Percentiles rank a stretch among this genome's conserved stretches.
These are phyloP conservation scores for Scomber japonicus DNA, from an alignment of 2,113 vertebrate genomes.

Conservation along the genomic window DNA sequence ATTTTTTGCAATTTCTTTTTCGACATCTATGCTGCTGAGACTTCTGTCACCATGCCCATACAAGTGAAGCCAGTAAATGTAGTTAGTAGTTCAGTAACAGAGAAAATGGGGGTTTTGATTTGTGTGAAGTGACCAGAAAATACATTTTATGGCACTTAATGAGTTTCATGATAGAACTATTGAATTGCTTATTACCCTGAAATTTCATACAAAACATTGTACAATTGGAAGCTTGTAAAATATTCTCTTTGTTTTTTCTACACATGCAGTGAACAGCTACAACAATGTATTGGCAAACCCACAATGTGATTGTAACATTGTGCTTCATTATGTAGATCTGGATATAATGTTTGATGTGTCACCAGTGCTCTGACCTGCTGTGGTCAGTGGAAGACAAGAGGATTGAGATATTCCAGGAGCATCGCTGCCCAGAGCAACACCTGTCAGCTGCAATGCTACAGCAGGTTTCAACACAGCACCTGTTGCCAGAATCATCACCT, in stretches of 20 bases:
- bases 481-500: conserved; percentile 36
- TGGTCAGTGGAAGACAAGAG: not conserved
- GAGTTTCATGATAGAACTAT: not conserved
- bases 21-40: not conserved
- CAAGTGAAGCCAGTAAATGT: conserved; percentile 6
- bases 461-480: conserved; percentile 24
- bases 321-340: not conserved
- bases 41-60: not conserved
- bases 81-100: not conserved
- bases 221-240: not conserved
- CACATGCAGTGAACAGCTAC: not conserved
- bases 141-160: not conserved
- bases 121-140: not conserved
- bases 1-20: not conserved
- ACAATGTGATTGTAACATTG: not conserved
- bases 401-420: conserved; percentile 29
- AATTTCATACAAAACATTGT: not conserved
- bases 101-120: not conserved
- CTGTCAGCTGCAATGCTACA: conserved; percentile 42
- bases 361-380: conserved; percentile 16
- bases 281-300: not conserved
- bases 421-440: conserved; percentile 29
- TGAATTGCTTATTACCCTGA: not conserved
- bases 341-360: conserved; percentile 16
- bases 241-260: not conserved